Base-by-base conservation (phyloP, 1,140 invertebrate species). In the Drosophila fuyamai region DNA sequence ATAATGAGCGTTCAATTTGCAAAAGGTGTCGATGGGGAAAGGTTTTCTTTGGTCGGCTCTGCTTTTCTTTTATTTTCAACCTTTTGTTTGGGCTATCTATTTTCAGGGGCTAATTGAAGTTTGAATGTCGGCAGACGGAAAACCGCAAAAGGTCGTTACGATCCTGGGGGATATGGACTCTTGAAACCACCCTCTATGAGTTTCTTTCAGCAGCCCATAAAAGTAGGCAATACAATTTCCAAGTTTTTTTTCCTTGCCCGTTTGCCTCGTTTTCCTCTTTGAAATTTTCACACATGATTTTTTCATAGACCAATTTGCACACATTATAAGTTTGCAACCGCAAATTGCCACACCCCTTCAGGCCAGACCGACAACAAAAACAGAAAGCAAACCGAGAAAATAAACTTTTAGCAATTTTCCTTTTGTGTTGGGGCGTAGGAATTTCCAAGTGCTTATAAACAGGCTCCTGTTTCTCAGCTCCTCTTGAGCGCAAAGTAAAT, bases 241-340 rank as follows among this genome's bases (percentile, higher is more conserved):
- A 57, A 72, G 35, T 56, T 71, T 71, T 27, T 54, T 29, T 67
- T 78, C 51, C 14, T 6, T 10, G 14, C 9, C 56, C 48, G 18
- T 35, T 63, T 48, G 36, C 29, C 54, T 46, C 55, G 13, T 65
- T 67, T 59, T 5, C 38, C 47, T 38, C 40, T 71, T 58, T 58
- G 68, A 76, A 75, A 84, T 68, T 84, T 81, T 84, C 81, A 85
- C 81, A 84, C 81, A 84, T 85, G 81, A 84, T 85, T 84, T 81
- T 84, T 85, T 83, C 63, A 82, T 88, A 66, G 82, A 61, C 83
- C 82, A 86, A 86, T 86, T 86, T 86, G 83, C 82, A 86, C 82
- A 86, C 82, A 86, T 86, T 86, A 84, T 81, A 84, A 84, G 72
- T 84, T 84, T 67, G 51, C 47, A 58, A 62, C 68, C 68, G 66